Evolutionary conservation across 2,113 vertebrate genomes (phyloP).

Genomic region (Channa argus): DNA sequence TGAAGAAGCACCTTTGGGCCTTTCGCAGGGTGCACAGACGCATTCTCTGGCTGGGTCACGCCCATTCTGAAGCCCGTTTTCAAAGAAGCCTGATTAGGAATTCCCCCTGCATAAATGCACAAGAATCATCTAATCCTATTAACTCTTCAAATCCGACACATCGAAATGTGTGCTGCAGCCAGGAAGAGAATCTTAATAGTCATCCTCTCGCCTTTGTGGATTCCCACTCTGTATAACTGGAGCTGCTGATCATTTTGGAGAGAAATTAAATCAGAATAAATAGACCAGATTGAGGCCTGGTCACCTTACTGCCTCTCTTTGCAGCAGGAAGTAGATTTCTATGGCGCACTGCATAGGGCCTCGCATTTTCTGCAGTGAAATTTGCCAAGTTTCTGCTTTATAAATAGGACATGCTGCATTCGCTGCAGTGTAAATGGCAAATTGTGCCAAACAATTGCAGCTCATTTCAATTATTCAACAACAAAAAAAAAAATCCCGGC

Average conservation of each 20-base stretch:
- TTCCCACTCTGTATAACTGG: background rate
- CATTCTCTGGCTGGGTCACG: slow-evolving; percentile 62
- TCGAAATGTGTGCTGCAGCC: slow-evolving; percentile 29
- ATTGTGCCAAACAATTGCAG: background rate
- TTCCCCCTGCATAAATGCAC: slow-evolving; percentile 59
- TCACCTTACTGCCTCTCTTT: background rate
- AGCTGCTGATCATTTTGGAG: slow-evolving; percentile 2
- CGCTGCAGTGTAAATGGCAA: slow-evolving; percentile 13
- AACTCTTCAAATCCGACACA: slow-evolving; percentile 57
- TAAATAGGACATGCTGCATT: background rate
- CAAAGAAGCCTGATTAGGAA: slow-evolving; percentile 60
- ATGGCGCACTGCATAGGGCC: slow-evolving; percentile 32
- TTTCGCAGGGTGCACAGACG: slow-evolving; percentile 46
- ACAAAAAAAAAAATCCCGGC: background rate
- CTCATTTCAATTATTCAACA: background rate
- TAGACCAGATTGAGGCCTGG: slow-evolving; percentile 13
- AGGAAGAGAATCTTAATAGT: slow-evolving; percentile 3
- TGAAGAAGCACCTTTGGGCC: slow-evolving; percentile 52
- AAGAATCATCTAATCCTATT: slow-evolving; percentile 64
- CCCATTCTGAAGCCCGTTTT: slow-evolving; percentile 57
- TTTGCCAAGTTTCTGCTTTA: too few species aligned
- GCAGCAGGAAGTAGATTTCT: background rate
- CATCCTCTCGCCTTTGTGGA: background rate
- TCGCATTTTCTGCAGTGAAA: slow-evolving; percentile 2
- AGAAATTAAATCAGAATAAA: background rate